These are phyloP conservation scores for Drosophila seclusa DNA, from an alignment of 2,888 invertebrate genomes.

Conservation along the genomic window DNA sequence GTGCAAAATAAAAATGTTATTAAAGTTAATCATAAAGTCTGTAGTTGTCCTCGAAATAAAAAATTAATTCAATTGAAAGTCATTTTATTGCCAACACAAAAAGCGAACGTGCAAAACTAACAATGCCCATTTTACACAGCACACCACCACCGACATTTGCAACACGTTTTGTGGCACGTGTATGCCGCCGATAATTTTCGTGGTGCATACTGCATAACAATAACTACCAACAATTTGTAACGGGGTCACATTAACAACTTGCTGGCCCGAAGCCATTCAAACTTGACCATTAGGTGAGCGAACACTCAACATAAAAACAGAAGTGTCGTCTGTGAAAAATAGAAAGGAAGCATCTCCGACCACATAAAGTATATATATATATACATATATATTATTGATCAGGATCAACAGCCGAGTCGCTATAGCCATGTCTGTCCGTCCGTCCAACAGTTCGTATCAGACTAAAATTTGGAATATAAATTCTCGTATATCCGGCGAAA, in stretches of 20 bases:
- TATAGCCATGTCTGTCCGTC: neutral
- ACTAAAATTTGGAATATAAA: neutral
- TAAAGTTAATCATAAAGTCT: slow-evolving; percentile 69
- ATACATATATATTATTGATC: neutral
- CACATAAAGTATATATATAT: neutral
- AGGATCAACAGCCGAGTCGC: neutral
- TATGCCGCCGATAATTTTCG: slow-evolving; percentile 62
- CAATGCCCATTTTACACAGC: neutral
- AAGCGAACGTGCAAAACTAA: slow-evolving; percentile 45
- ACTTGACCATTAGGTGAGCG: slow-evolving; percentile 7
- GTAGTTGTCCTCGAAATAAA: slow-evolving; percentile 28
- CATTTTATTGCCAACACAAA: slow-evolving; percentile 67
- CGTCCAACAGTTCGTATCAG: neutral
- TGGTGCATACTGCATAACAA: slow-evolving; percentile 39
- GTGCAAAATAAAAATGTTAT: slow-evolving; percentile 40
- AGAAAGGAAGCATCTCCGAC: neutral
- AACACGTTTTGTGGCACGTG: slow-evolving; percentile 70
- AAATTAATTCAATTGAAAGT: slow-evolving; percentile 69
- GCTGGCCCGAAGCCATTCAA: slow-evolving; percentile 10
- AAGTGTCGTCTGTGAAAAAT: neutral
- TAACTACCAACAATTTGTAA: slow-evolving; percentile 10
- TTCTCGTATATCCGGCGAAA: neutral
- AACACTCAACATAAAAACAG: neutral
- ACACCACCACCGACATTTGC: slow-evolving; percentile 41
- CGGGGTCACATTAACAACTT: slow-evolving; percentile 16